Evolutionary conservation across 2,113 vertebrate species (phyloP).

Genomic region (Phalacrocorax aristotelis): DNA sequence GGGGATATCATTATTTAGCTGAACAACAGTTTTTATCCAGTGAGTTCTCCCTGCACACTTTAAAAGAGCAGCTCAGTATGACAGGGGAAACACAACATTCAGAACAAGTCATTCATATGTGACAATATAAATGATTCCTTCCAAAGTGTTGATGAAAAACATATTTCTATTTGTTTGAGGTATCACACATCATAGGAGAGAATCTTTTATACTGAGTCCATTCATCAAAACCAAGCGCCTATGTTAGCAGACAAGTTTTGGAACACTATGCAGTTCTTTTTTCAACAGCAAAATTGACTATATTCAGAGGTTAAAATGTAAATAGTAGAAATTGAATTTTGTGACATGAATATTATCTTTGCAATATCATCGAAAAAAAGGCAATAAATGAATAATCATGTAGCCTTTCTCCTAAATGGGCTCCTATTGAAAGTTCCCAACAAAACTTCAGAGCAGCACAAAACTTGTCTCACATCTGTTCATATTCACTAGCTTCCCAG

Average conservation of each 20-base stretch:
- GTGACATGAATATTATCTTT: slow-evolving; percentile 1
- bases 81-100: slow-evolving; percentile 46
- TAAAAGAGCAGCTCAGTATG: slow-evolving; percentile 28
- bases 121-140: slow-evolving; percentile 64
- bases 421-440: slow-evolving; percentile 1
- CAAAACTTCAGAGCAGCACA: slow-evolving; percentile 3
- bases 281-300: background rate
- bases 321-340: background rate
- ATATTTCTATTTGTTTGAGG: slow-evolving; percentile 50
- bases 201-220: slow-evolving; percentile 55
- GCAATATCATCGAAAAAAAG: background rate
- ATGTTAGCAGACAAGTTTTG: background rate
- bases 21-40: slow-evolving; percentile 16
- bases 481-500: slow-evolving; percentile 18
- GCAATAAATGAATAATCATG: slow-evolving; percentile 31
- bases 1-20: background rate
- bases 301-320: slow-evolving; percentile 17
- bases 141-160: slow-evolving; percentile 20
- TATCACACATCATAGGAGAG: slow-evolving; percentile 62
- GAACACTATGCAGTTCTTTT: background rate
- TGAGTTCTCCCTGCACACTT: background rate
- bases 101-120: slow-evolving; percentile 61
- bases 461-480: slow-evolving; percentile 40
- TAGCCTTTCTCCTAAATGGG: background rate
- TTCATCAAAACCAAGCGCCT: slow-evolving; percentile 54